Evolutionary conservation across 2,888 invertebrate genomes (phyloP), one percentile per base, ranked within the genome.

Genomic region (Hemaris fuciformis): DNA sequence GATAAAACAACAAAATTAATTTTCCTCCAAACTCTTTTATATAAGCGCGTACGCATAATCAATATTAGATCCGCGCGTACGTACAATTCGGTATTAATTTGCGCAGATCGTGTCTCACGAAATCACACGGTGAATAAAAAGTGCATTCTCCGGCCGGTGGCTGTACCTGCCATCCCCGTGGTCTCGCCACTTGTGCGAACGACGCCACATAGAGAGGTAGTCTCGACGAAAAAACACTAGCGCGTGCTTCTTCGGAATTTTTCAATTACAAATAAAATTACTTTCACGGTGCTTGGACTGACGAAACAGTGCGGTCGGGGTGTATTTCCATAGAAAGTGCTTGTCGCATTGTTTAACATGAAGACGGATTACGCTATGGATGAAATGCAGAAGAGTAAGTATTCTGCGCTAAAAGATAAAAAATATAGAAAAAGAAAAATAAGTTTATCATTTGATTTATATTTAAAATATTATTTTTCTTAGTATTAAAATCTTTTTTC

Each of bases 311-410:
- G 85, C 82, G 84, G 83, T 84, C 69, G 75, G 75, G 76, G 83
- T 80, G 72, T 70, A 78, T 76, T 78, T 73, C 71, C 79, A 69
- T 82, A 80, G 79, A 85, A 83, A 88, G 89, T 88, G 90, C 73
- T 76, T 68, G 71, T 73, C 68, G 74, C 69, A 62, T 79, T 77
- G 68, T 74, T 25, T 74, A 84, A 81, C 77, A 92, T 92, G 92
- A 92, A 92, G 87, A 89, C 92, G 89, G 92, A 92, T 90, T 92
- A 92, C 85, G 90, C 91, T 67, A 86, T 92, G 90, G 92, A 92
- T 85, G 92, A 90, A 71, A 85, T 90, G 88, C 91, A 92, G 79
- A 92, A 91, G 85, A 88, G 92, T 92, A 85, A 92, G 91, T 25
- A 53, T 41, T 38, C 15, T 53, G 18, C 31, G 7, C 6, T n/a